phyloP scores from a whole-genome alignment of 2,797 vertebrate species.

The Helarctos malayanus region DNA sequence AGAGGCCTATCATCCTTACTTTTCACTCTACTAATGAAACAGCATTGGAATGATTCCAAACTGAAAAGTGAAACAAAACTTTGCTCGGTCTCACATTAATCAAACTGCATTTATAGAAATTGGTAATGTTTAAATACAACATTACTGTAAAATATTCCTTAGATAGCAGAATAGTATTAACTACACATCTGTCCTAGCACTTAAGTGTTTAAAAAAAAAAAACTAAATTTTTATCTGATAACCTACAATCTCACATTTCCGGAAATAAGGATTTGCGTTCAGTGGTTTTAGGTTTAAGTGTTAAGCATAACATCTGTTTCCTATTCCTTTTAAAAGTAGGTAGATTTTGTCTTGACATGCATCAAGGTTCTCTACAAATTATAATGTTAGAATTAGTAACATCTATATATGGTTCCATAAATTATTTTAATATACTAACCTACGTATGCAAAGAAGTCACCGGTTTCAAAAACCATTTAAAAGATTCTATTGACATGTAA shows the following conservation, averaged over 20 bases:
- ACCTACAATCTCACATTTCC: not conserved
- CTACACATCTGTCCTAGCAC: not conserved
- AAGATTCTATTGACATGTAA: not conserved
- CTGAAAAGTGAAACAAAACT: not conserved
- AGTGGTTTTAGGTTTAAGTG: conserved; percentile 8
- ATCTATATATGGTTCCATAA: not conserved
- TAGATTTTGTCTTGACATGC: not conserved
- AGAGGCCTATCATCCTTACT: not conserved
- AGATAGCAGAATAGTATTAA: conserved; percentile 24
- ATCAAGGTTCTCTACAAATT: not conserved
- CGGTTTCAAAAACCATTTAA: conserved; percentile 25
- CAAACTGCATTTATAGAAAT: not conserved
- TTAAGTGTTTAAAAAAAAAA: not conserved
- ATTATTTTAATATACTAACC: conserved; percentile 11
- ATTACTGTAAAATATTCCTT: not conserved
- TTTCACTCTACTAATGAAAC: not conserved
- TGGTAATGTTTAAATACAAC: not conserved
- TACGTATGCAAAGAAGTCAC: not conserved
- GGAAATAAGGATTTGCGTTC: not conserved
- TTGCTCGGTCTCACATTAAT: not conserved
- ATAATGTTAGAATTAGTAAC: not conserved
- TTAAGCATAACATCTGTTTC: not conserved
- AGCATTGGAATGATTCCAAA: not conserved
- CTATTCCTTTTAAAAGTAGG: not conserved
- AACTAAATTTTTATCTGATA: not conserved